These are phyloP conservation scores for Bembecia ichneumoniformis DNA, from an alignment of 2,888 invertebrate genomes.

Conservation along the genomic window DNA sequence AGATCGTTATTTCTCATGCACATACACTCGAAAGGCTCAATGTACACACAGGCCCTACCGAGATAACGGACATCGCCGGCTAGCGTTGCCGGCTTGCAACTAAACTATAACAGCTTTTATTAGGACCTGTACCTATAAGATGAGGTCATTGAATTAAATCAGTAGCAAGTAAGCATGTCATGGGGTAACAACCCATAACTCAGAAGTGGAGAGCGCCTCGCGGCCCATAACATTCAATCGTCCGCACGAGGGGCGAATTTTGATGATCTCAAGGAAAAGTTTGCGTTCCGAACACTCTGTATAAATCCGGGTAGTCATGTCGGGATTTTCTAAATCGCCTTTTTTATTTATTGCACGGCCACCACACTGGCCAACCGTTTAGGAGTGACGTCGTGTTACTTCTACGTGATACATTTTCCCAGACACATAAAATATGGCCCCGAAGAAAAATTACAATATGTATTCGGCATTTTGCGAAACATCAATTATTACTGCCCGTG, in stretches of 20 bases:
- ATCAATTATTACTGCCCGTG: neutral
- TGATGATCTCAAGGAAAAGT: slow-evolving; percentile 66
- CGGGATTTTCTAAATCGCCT: slow-evolving; percentile 65
- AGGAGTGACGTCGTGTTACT: slow-evolving; percentile 47
- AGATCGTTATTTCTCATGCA: no score
- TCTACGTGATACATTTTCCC: slow-evolving; percentile 40
- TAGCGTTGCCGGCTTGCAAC: no score
- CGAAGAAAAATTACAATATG: neutral
- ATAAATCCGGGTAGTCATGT: slow-evolving; percentile 67
- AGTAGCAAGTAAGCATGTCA: slow-evolving; percentile 48
- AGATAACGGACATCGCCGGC: no score
- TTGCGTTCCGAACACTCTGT: slow-evolving; percentile 58
- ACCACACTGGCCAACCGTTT: slow-evolving; percentile 52
- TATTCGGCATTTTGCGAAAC: neutral
- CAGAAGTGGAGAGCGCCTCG: slow-evolving; percentile 57
- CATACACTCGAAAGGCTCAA: no score
- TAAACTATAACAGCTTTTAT: no score
- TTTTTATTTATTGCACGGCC: slow-evolving; percentile 63
- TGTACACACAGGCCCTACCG: no score
- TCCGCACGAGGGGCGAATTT: slow-evolving; percentile 63
- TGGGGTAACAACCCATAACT: slow-evolving; percentile 56
- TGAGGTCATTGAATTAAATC: slow-evolving; percentile 48
- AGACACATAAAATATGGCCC: slow-evolving; percentile 26
- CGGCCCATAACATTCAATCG: slow-evolving; percentile 70
- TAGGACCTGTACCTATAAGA: neutral